A percentile compares a stretch with the other conserved stretches of the same genome.
These are phyloP conservation scores for Bembecia ichneumoniformis DNA, from an alignment of 2,888 invertebrate genomes.

Conservation along the genomic window DNA sequence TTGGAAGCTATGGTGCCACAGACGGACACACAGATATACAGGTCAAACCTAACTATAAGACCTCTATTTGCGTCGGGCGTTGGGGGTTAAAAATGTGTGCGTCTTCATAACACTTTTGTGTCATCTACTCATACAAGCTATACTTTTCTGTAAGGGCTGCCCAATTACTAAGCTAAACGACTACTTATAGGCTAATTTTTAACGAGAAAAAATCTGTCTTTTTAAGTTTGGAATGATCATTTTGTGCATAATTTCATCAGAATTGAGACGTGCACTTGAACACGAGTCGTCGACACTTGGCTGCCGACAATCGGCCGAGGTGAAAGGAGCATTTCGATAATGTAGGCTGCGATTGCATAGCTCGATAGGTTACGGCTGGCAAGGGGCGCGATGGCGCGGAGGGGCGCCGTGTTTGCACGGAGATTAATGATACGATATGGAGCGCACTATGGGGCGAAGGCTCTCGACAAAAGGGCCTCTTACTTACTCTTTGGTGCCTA, in stretches of 20 bases:
- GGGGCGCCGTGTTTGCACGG: constrained; percentile 42
- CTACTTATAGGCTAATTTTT: too few species aligned
- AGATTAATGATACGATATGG: constrained; percentile 65
- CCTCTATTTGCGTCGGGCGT: too few species aligned
- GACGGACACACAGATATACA: too few species aligned
- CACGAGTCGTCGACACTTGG: background rate
- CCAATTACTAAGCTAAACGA: too few species aligned
- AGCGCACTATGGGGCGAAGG: constrained; percentile 38
- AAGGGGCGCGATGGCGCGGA: constrained; percentile 17
- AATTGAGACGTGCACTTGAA: background rate
- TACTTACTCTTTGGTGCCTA: constrained; percentile 54
- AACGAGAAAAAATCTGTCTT: too few species aligned
- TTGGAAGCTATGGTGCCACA: too few species aligned
- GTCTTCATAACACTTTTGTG: too few species aligned
- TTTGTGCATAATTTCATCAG: background rate
- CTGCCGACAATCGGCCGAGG: constrained; percentile 4
- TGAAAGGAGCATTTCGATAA: constrained; percentile 14
- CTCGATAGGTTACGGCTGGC: constrained; percentile 6
- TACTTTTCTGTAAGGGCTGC: too few species aligned
- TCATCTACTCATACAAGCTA: too few species aligned
- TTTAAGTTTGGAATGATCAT: too few species aligned
- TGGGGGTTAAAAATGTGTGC: too few species aligned
- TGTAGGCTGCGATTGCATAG: constrained; percentile 17
- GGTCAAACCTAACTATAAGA: too few species aligned
- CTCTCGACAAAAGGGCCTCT: constrained; percentile 60